Percentiles rank a stretch among this genome's conserved stretches.
Evolutionary conservation across 2,888 invertebrate species (phyloP).

Genomic region (Diadegma fenestrale): DNA sequence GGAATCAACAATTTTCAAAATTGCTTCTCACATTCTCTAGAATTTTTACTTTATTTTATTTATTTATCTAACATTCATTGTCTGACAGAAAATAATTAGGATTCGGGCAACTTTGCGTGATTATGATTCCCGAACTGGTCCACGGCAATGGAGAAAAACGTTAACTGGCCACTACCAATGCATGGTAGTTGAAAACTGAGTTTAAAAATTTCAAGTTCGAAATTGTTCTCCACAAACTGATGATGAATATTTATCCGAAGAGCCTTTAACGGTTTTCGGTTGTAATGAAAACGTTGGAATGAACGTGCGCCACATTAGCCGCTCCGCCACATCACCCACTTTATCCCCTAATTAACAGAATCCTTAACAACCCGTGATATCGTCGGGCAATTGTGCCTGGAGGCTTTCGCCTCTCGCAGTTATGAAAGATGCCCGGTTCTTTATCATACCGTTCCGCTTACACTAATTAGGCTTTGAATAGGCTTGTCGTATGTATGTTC

Average conservation of each 20-base stretch:
- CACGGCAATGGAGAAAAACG: not conserved
- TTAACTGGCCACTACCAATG: not conserved
- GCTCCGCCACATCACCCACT: not conserved
- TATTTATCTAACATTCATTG: too few relatives aligned
- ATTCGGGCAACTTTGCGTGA: too few relatives aligned
- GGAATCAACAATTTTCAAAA: conserved; percentile 45
- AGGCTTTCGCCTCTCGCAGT: not conserved
- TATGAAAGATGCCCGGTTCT: conserved; percentile 24
- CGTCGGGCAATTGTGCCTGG: conserved; percentile 10
- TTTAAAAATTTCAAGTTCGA: not conserved
- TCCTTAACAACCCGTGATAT: conserved; percentile 5
- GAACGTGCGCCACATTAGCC: conserved; percentile 3
- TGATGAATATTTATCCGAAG: not conserved
- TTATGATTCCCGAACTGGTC: not conserved
- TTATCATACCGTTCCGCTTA: conserved; percentile 1
- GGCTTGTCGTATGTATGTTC: not conserved
- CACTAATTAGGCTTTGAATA: conserved; percentile 6
- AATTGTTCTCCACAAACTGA: not conserved
- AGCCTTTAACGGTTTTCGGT: not conserved
- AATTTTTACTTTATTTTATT: too few relatives aligned
- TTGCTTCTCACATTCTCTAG: not conserved
- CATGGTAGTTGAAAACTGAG: not conserved
- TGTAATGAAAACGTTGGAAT: not conserved
- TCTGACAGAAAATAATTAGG: too few relatives aligned
- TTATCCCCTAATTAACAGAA: conserved; percentile 12